Conservation (phyloP, 2,797 vertebrate species). For the Hafferia zeledoni region DNA sequence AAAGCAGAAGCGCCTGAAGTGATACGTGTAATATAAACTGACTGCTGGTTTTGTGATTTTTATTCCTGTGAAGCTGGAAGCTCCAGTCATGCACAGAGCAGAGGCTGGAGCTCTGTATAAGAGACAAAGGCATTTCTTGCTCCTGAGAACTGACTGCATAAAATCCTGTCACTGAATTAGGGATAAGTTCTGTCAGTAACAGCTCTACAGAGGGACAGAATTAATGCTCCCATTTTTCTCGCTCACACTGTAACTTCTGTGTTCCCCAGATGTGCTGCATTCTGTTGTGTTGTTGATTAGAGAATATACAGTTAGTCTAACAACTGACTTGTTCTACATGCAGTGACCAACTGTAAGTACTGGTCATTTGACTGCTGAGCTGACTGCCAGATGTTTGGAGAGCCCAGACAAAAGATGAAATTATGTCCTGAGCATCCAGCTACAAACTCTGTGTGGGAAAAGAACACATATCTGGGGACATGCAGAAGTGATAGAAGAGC, state of each 20-base stretch:
- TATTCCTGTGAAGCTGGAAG: slow-evolving; percentile 24
- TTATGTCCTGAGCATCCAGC: not conserved
- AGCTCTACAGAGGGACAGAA: not conserved
- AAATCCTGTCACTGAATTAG: not conserved
- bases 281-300: not conserved
- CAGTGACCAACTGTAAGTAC: not conserved
- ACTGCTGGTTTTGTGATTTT: not conserved
- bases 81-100: not conserved
- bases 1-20: not conserved
- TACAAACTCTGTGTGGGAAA: not conserved
- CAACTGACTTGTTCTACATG: not conserved
- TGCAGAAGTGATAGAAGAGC: not conserved
- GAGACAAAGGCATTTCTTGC: not conserved
- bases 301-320: not conserved
- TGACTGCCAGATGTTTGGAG: not conserved
- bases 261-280: slow-evolving; percentile 1
- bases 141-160: not conserved
- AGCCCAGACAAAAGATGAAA: not conserved
- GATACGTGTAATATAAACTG: not conserved
- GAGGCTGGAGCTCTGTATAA: not conserved
- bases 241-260: slow-evolving; percentile 7
- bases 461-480: not conserved
- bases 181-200: slow-evolving; percentile 4
- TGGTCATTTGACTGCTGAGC: not conserved
- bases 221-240: slow-evolving; percentile 27